These are phyloP conservation scores for Folsomia candida DNA, from an alignment of 2,888 invertebrate species.

Conservation along the genomic window DNA sequence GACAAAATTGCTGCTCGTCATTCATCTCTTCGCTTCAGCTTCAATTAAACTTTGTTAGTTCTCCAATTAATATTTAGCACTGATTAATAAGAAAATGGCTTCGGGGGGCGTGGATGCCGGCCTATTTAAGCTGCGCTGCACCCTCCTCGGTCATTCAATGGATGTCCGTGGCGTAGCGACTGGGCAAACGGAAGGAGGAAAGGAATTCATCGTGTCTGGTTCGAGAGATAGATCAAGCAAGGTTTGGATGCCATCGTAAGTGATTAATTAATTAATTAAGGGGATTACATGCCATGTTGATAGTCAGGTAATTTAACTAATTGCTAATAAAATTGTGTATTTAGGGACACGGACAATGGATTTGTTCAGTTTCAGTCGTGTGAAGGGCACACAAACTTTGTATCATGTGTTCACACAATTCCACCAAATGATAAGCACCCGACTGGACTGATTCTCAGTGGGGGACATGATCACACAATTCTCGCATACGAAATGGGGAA, in stretches of 20 bases:
- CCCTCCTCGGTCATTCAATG: conserved; percentile 74
- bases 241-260: conserved; percentile 71
- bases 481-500: conserved; percentile 73
- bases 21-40: no score
- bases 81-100: no score
- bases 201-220: conserved; percentile 76
- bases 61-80: no score
- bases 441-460: conserved; percentile 78
- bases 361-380: conserved; percentile 63
- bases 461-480: conserved; percentile 83
- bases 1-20: no score
- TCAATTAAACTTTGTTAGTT: no score
- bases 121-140: conserved; percentile 78
- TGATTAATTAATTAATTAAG: conserved; percentile 16
- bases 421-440: conserved; percentile 69
- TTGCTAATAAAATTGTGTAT: conserved; percentile 13
- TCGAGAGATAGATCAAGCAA: conserved; percentile 85
- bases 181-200: conserved; percentile 53
- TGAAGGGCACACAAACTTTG: conserved; percentile 80
- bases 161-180: conserved; percentile 78
- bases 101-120: no score
- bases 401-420: conserved; percentile 75
- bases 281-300: not conserved
- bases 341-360: conserved; percentile 29
- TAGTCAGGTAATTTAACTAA: not conserved